Percentiles rank a stretch among this genome's conserved stretches.
These are phyloP conservation scores for Drosophila glabriapex DNA, from an alignment of 2,888 invertebrate genomes.

Conservation along the genomic window DNA sequence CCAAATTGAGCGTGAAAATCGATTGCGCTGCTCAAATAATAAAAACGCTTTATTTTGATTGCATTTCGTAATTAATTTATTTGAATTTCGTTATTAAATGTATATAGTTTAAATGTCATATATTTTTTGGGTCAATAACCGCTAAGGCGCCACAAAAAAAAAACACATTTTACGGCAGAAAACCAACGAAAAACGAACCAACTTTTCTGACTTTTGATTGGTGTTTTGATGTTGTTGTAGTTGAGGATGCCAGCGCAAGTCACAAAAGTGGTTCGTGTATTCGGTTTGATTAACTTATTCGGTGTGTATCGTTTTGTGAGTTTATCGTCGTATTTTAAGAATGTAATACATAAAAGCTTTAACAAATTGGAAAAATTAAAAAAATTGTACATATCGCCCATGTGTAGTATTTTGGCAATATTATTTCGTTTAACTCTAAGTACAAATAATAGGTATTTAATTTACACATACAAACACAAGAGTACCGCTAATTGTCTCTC, in stretches of 20 bases:
- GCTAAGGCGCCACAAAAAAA: not conserved
- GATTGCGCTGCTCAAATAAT: not conserved
- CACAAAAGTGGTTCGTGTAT: constrained; percentile 24
- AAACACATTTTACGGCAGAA: constrained; percentile 6
- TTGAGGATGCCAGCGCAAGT: constrained; percentile 62
- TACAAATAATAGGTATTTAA: constrained; percentile 29
- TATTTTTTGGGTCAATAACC: constrained; percentile 48
- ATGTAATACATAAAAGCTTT: constrained; percentile 10
- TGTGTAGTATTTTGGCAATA: constrained; percentile 16
- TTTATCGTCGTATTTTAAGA: constrained; percentile 11
- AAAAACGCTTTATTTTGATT: not conserved
- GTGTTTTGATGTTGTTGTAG: constrained; percentile 24
- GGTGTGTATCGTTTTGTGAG: constrained; percentile 13
- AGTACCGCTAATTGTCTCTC: not conserved
- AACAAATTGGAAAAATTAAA: constrained; percentile 10
- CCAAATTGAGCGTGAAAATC: not conserved
- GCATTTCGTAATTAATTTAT: constrained; percentile 54
- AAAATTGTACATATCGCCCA: constrained; percentile 50
- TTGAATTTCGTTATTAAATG: constrained; percentile 35
- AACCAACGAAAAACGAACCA: not conserved
- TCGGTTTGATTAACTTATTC: constrained; percentile 9
- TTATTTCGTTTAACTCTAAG: constrained; percentile 33
- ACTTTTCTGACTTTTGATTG: constrained; percentile 29
- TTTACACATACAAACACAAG: constrained; percentile 8
- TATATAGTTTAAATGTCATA: constrained; percentile 15